Evolutionary conservation across 2,113 vertebrate genomes (phyloP).

Genomic region (Macquaria australasica): DNA sequence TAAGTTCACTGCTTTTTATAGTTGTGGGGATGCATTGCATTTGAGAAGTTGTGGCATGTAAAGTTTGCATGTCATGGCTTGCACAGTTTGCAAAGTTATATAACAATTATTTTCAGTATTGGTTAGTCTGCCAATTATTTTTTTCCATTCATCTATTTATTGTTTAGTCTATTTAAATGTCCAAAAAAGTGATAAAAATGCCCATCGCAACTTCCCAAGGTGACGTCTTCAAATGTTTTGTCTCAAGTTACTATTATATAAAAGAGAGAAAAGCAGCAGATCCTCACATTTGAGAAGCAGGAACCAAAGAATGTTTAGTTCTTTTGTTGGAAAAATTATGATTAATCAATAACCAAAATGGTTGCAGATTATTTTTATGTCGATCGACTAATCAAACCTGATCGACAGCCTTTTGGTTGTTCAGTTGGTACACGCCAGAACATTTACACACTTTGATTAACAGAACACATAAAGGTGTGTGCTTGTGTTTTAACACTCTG

Average conservation of each 20-base stretch:
- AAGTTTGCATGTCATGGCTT: not conserved
- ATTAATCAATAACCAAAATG: not conserved
- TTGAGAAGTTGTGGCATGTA: not conserved
- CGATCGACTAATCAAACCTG: no score
- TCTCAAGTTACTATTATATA: no score
- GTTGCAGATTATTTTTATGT: not conserved
- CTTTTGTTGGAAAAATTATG: no score
- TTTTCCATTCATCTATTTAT: not conserved
- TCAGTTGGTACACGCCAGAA: not conserved
- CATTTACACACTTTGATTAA: not conserved
- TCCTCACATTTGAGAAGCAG: no score
- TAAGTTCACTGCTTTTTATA: not conserved
- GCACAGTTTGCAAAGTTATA: no score
- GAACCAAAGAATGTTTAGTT: no score
- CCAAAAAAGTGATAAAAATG: not conserved
- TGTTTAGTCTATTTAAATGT: not conserved
- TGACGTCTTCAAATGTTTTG: not conserved
- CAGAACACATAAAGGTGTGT: not conserved
- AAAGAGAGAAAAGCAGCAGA: no score
- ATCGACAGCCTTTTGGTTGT: no score
- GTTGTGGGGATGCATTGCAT: not conserved
- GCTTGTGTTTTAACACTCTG: conserved; percentile 8
- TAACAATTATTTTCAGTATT: not conserved
- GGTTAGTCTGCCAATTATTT: not conserved
- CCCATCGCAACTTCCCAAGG: not conserved